A percentile compares a stretch with the other conserved stretches of the same genome.
phyloP scores from a whole-genome alignment of 2,797 vertebrate species.

The Amphiprion clarkii region DNA sequence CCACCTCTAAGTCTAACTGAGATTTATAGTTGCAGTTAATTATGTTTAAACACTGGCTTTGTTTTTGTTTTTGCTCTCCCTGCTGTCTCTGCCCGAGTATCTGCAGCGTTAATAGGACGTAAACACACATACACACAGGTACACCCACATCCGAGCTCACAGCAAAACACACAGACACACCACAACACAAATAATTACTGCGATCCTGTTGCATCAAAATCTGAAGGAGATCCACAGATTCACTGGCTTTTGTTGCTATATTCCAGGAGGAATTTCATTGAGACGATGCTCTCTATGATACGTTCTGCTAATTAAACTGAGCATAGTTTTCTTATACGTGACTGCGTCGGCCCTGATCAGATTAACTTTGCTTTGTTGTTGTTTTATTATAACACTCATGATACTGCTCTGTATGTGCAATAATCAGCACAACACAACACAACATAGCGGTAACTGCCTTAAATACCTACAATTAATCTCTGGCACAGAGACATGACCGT shows the following conservation, averaged over 20 bases:
- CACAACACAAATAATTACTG: not conserved
- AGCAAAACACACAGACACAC: not conserved
- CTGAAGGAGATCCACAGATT: not conserved
- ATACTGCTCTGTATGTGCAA: no score
- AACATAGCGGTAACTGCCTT: no score
- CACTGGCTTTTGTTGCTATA: not conserved
- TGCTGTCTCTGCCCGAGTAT: constrained; percentile 25
- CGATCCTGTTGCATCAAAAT: not conserved
- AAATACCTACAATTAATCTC: no score
- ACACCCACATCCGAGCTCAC: not conserved
- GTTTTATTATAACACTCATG: no score
- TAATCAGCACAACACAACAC: no score
- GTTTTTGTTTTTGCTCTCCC: constrained; percentile 7
- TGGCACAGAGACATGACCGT: no score
- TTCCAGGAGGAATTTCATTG: no score
- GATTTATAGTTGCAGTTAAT: not conserved
- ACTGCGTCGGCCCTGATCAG: not conserved
- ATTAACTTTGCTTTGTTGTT: not conserved
- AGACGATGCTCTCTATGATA: no score
- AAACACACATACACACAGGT: not conserved
- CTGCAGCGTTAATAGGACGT: constrained; percentile 7
- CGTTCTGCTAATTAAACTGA: no score
- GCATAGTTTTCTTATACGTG: no score
- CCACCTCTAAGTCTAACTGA: not conserved
- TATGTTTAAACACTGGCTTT: not conserved